Evolutionary conservation across 2,113 vertebrate genomes (phyloP), one percentile per base, ranked within the genome.

Genomic region (Cinclus mexicanus): DNA sequence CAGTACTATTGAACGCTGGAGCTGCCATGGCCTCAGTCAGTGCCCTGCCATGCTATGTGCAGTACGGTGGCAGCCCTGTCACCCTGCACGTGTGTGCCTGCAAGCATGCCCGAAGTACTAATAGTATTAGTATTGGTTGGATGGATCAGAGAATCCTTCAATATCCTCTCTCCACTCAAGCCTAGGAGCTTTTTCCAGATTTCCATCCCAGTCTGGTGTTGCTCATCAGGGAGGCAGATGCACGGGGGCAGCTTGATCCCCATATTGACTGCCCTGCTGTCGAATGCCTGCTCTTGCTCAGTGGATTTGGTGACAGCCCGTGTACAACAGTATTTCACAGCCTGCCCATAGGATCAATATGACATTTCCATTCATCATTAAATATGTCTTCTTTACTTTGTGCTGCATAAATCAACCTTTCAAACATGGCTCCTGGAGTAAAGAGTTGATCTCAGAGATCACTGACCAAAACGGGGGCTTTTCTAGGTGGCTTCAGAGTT

Each of bases 331-430:
- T 97, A 96, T 97, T 97, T 97, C 94, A 94, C 92, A 94, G 86
- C 74, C 72, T 93, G 90, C 88, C 95, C 94, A 89, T 86, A 71
- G 87, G 94, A 97, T 97, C 97, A 95, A 97, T 97, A 96, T 87
- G 95, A 96, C 93, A 94, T 95, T 97, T 96, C 95, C 95, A 97
- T 93, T 94, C 60, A 17, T 96, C 97, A 96, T 94, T 96, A 96
- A 96, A 96, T 91, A 90, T 87, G 95, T 96, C 97, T 70, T 94
- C 95, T 92, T 95, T 95, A 79, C 93, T 97, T 89, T 89, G 92
- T 78, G 84, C 91, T 84, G 94, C 95, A 96, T 97, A 96, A 93
- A 97, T 97, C 97, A 97, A 93, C 92, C 96, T 96, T 97, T 97
- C 92, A 93, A 94, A 95, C 0, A 18, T 33, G 64, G 56, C 68